Evolutionary conservation across 2,797 vertebrate species (phyloP).

Genomic region (Ambastaia sidthimunki): DNA sequence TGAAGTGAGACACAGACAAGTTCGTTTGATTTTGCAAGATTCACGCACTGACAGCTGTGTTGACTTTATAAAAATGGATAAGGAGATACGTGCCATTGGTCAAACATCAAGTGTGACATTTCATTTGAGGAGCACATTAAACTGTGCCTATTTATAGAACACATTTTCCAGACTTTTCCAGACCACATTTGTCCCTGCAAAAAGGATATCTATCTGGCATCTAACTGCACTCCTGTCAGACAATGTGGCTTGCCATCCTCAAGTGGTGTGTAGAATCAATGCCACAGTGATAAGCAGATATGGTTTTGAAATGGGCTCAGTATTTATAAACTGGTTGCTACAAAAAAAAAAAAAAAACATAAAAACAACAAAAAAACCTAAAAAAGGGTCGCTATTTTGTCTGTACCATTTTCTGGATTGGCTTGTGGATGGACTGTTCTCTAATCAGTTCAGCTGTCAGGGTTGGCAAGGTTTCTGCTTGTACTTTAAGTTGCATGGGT

Average conservation of each 20-base stretch:
- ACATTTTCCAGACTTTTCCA: background rate
- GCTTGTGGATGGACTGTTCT: background rate
- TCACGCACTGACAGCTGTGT: background rate
- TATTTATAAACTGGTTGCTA: conserved; percentile 57
- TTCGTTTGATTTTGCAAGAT: background rate
- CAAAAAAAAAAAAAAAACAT: conserved; percentile 52
- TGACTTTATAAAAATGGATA: background rate
- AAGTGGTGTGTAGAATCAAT: conserved; percentile 28
- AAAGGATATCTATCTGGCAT: background rate
- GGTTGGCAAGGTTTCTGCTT: conserved; percentile 10
- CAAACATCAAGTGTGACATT: conserved; percentile 30
- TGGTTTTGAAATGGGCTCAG: conserved; percentile 24
- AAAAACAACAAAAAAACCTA: conserved; percentile 44
- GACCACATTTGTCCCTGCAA: background rate
- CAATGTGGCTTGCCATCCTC: conserved; percentile 21
- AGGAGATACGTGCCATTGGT: conserved; percentile 1
- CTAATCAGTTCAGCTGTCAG: conserved; percentile 34
- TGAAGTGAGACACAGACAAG: background rate
- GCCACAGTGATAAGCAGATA: conserved; percentile 49
- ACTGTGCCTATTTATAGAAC: conserved; percentile 23
- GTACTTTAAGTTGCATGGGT: background rate
- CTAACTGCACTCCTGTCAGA: background rate
- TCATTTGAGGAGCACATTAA: conserved; percentile 19
- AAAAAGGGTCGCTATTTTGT: conserved; percentile 38
- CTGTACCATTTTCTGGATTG: conserved; percentile 49